phyloP scores from a whole-genome alignment of 2,797 vertebrate genomes.

The Pseudomugil gertrudae region DNA sequence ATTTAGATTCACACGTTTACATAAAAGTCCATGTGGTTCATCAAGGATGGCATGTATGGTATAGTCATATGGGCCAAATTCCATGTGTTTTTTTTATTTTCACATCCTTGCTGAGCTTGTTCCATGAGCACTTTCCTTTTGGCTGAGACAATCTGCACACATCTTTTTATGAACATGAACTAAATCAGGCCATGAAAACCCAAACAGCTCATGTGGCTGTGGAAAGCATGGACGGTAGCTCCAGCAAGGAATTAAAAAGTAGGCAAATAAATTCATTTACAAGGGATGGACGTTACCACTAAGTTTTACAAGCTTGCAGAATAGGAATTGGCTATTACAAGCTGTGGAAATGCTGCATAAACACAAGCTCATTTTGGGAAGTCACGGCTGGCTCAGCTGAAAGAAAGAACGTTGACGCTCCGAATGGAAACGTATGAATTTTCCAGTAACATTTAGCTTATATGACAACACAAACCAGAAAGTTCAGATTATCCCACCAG shows the following conservation, averaged over 20 bases:
- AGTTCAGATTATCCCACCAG: conserved; percentile 9
- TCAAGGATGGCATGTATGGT: conserved; percentile 52
- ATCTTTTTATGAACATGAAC: conserved; percentile 69
- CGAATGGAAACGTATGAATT: conserved; percentile 19
- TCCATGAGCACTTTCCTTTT: conserved; percentile 46
- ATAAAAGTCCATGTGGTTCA: conserved; percentile 50
- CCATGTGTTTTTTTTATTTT: no score
- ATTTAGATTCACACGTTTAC: conserved; percentile 69
- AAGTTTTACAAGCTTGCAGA: conserved; percentile 73
- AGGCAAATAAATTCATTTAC: conserved; percentile 76
- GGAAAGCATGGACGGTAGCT: conserved; percentile 58
- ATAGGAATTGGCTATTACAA: conserved; percentile 75
- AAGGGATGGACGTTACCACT: conserved; percentile 71
- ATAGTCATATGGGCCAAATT: conserved; percentile 58
- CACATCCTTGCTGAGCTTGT: conserved; percentile 48
- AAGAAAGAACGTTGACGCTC: conserved; percentile 20
- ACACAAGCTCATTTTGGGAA: conserved; percentile 60
- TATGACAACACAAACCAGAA: conserved; percentile 11
- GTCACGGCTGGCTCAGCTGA: conserved; percentile 33
- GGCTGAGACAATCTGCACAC: conserved; percentile 42
- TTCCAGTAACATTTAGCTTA: conserved; percentile 25
- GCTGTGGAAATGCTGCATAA: conserved; percentile 74
- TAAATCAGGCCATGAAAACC: conserved; percentile 67
- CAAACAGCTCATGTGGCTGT: conserved; percentile 61
- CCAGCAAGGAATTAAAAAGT: conserved; percentile 59